phyloP scores from a whole-genome alignment of 2,113 vertebrate species.

The Pseudorectes ferrugineus region DNA sequence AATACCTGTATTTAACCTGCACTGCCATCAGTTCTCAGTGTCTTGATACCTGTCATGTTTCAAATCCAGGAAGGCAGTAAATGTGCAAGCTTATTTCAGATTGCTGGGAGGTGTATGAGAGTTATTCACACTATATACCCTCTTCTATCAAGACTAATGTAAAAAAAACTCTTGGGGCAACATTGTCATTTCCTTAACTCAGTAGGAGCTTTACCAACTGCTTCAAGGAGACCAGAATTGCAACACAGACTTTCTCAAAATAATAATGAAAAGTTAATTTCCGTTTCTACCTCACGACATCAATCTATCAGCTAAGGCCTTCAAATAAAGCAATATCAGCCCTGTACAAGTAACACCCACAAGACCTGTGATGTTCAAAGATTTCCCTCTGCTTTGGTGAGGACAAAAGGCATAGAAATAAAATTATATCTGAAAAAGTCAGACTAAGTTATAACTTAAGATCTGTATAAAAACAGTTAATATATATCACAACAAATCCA shows the following conservation, averaged over 20 bases:
- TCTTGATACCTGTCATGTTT: not conserved
- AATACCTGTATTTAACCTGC: not conserved
- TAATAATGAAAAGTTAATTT: not conserved
- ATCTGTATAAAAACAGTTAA: not conserved
- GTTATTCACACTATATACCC: not conserved
- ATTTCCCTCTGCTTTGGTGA: not conserved
- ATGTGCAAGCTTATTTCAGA: not conserved
- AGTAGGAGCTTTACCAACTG: not conserved
- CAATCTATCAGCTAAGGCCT: not conserved
- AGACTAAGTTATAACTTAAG: not conserved
- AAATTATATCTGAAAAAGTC: not conserved
- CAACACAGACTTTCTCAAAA: not conserved
- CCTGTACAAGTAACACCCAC: not conserved
- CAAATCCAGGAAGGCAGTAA: not conserved
- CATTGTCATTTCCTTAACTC: not conserved
- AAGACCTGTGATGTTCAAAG: not conserved
- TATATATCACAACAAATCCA: not conserved
- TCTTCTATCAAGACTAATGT: not conserved
- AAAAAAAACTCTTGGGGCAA: not conserved
- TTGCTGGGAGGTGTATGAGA: not conserved
- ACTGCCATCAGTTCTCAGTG: not conserved
- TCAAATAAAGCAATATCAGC: not conserved
- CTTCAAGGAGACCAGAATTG: not conserved
- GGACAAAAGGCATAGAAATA: not conserved
- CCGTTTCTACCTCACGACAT: not conserved